phyloP scores from a whole-genome alignment of 2,113 vertebrate species.

The Oreamnos americanus region DNA sequence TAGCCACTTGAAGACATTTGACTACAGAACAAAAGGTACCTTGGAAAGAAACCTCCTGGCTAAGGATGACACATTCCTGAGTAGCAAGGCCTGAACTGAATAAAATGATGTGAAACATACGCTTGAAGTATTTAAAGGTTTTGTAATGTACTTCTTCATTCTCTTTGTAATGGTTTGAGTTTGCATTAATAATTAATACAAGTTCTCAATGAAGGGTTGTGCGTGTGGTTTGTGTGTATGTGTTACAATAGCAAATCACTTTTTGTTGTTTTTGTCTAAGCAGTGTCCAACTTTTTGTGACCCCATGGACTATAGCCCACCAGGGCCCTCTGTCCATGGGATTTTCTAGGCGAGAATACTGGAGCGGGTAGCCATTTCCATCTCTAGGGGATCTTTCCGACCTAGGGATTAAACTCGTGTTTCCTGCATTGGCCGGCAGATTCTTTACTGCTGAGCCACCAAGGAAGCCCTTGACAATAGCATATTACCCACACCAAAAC shows the following conservation, averaged over 20 bases:
- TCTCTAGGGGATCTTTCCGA: not conserved
- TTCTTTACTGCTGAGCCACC: not conserved
- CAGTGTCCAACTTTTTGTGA: not conserved
- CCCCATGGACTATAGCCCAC: not conserved
- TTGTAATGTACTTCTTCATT: not conserved
- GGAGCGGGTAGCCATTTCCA: not conserved
- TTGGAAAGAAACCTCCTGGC: not conserved
- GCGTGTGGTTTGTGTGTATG: not conserved
- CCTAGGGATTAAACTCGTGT: not conserved
- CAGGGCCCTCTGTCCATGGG: not conserved
- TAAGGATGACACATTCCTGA: not conserved
- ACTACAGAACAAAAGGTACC: constrained; percentile 44
- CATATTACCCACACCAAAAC: not conserved
- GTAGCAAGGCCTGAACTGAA: not conserved
- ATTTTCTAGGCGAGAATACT: not conserved
- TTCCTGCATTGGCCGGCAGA: not conserved
- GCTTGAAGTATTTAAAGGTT: not conserved
- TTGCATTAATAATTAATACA: constrained; percentile 8
- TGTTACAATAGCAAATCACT: not conserved
- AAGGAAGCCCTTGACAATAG: not conserved
- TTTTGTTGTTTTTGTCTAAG: not conserved
- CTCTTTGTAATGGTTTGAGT: not conserved
- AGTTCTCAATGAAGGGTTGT: not conserved
- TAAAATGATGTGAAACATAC: not conserved
- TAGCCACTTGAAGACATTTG: not conserved